Evolutionary conservation across 2,888 invertebrate genomes (phyloP).

Genomic region (Euclidia mi): DNA sequence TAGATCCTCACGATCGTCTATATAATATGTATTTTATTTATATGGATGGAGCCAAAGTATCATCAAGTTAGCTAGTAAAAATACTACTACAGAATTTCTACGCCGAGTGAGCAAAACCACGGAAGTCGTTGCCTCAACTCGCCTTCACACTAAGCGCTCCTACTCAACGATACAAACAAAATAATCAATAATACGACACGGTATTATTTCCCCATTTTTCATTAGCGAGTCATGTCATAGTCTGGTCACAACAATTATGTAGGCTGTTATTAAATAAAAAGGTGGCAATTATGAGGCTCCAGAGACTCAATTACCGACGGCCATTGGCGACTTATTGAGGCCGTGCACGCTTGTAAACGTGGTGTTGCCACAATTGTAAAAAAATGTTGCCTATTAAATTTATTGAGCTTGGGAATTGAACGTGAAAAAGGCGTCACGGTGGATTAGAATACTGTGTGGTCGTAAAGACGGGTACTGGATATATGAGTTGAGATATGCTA

Average conservation of each 20-base stretch:
- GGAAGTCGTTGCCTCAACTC: no score
- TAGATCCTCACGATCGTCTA: no score
- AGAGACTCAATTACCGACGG: slow-evolving; percentile 69
- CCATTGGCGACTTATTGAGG: slow-evolving; percentile 69
- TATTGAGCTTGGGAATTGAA: neutral
- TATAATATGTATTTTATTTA: no score
- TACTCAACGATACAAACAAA: slow-evolving; percentile 11
- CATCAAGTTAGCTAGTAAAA: no score
- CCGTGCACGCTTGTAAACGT: slow-evolving; percentile 49
- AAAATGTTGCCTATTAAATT: slow-evolving; percentile 17
- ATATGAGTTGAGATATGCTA: no score
- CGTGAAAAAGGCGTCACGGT: no score
- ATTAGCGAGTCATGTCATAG: slow-evolving; percentile 46
- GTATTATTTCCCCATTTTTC: slow-evolving; percentile 48
- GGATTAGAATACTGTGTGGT: no score
- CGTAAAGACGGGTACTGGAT: no score
- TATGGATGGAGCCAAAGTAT: no score
- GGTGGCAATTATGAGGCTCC: slow-evolving; percentile 79
- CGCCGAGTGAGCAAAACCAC: no score
- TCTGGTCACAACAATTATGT: slow-evolving; percentile 59
- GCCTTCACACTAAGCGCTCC: neutral
- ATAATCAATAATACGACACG: slow-evolving; percentile 16
- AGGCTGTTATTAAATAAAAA: slow-evolving; percentile 78
- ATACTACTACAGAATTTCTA: neutral
- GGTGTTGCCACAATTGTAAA: slow-evolving; percentile 45